Conservation (phyloP, 2,888 invertebrate species). For the Cylindroiulus punctatus region DNA sequence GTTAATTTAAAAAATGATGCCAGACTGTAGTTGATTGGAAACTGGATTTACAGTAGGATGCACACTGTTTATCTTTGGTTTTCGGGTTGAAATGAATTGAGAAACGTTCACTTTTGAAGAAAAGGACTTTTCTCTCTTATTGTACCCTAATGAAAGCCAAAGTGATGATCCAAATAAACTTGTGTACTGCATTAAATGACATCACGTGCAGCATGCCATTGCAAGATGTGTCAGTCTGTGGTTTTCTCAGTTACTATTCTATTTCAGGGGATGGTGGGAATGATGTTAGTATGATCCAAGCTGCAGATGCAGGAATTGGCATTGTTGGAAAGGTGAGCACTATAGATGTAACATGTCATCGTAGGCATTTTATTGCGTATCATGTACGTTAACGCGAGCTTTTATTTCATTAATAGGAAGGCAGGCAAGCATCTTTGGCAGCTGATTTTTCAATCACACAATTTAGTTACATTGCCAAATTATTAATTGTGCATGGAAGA, state of each 20-base stretch:
- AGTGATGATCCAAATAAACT: no score
- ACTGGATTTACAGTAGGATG: no score
- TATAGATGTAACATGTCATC: background rate
- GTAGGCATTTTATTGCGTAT: conserved; percentile 5
- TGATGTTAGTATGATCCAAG: conserved; percentile 78
- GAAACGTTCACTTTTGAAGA: background rate
- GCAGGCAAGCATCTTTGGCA: conserved; percentile 77
- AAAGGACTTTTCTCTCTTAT: no score
- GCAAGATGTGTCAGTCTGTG: background rate
- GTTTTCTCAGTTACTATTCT: background rate
- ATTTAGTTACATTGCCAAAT: conserved; percentile 80
- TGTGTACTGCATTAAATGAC: no score
- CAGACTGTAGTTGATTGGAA: no score
- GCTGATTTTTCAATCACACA: conserved; percentile 97
- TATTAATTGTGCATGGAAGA: conserved; percentile 91
- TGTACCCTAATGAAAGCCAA: no score
- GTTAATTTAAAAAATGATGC: background rate
- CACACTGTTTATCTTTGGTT: no score
- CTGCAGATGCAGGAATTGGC: conserved; percentile 74
- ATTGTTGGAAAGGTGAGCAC: conserved; percentile 76
- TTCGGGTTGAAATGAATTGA: no score
- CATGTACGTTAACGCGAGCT: background rate
- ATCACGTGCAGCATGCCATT: no score
- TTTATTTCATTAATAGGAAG: conserved; percentile 40
- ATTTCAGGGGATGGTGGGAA: conserved; percentile 74